phyloP scores from a whole-genome alignment of 1,140 invertebrate genomes.

The Drosophila chauvacae region DNA sequence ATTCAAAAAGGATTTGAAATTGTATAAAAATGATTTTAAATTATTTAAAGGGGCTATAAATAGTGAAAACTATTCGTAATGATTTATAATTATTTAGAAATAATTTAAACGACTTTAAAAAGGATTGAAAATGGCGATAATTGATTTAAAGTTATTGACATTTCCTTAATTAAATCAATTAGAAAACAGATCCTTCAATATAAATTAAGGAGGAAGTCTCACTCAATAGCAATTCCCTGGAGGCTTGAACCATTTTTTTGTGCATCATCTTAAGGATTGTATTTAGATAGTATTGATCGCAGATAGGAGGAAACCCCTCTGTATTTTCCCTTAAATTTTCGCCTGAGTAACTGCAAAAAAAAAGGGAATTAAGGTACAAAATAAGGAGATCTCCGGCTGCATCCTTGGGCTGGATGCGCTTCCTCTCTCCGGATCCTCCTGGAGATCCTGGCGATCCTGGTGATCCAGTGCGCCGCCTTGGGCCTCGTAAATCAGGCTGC shows the following conservation, averaged over 20 bases:
- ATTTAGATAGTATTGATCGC: neutral
- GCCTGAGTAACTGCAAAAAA: conserved; percentile 16
- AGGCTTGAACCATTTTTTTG: neutral
- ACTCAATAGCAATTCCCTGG: neutral
- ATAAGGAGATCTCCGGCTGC: conserved; percentile 18
- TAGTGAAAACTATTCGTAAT: no score
- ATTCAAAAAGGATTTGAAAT: no score
- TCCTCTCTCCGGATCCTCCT: conserved; percentile 1
- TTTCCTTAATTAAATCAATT: neutral
- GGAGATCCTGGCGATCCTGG: neutral
- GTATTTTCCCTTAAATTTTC: conserved; percentile 2
- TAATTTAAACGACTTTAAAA: neutral
- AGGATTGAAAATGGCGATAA: neutral
- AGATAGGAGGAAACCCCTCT: neutral
- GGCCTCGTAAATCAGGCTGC: conserved; percentile 69
- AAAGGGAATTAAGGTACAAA: neutral
- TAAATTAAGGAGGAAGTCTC: neutral
- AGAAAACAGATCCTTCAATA: neutral
- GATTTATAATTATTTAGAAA: no score
- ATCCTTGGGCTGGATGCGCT: conserved; percentile 16
- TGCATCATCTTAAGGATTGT: neutral
- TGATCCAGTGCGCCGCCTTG: conserved; percentile 44
- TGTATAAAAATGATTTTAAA: no score
- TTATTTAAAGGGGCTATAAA: no score
- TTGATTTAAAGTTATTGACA: neutral